A percentile compares a stretch with the other conserved stretches of the same genome.
These are phyloP conservation scores for Ectropis grisescens DNA, from an alignment of 1,140 invertebrate genomes.

Conservation along the genomic window DNA sequence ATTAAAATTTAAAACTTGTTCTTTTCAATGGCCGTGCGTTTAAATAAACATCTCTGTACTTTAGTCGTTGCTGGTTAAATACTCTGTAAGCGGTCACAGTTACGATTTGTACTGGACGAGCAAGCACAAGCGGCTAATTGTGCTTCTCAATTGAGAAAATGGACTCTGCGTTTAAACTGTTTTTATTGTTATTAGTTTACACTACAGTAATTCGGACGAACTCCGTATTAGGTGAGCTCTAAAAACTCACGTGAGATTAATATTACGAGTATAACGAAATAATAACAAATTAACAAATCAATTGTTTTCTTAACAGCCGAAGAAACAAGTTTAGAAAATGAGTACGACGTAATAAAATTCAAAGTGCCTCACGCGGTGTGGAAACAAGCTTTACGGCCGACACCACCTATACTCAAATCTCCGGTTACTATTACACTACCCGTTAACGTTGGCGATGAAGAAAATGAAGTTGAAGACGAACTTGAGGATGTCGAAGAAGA, in stretches of 20 bases:
- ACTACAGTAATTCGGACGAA: no score
- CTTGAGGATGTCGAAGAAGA: slow-evolving; percentile 19
- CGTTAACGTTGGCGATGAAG: slow-evolving; percentile 30
- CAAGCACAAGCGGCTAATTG: slow-evolving; percentile 24
- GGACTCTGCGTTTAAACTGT: no score
- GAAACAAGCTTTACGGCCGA: slow-evolving; percentile 40
- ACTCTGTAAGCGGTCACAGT: slow-evolving; percentile 36
- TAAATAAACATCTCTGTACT: slow-evolving; percentile 33
- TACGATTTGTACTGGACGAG: slow-evolving; percentile 43
- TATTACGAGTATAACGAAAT: no score
- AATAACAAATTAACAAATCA: slow-evolving; percentile 3
- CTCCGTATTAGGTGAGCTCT: no score
- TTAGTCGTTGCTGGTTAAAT: slow-evolving; percentile 41
- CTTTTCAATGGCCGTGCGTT: slow-evolving; percentile 37
- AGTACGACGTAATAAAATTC: slow-evolving; percentile 39
- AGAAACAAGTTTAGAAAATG: not conserved
- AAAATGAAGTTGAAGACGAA: slow-evolving; percentile 19
- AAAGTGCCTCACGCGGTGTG: slow-evolving; percentile 39
- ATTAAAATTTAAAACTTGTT: slow-evolving; percentile 68
- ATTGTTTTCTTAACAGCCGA: not conserved
- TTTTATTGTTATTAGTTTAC: no score
- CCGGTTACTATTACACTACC: slow-evolving; percentile 46
- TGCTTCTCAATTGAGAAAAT: no score
- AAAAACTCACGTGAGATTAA: no score
- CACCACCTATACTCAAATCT: slow-evolving; percentile 40